Evolutionary conservation across 2,888 invertebrate genomes (phyloP).

Genomic region (Caenorhabditis drosophilae): DNA sequence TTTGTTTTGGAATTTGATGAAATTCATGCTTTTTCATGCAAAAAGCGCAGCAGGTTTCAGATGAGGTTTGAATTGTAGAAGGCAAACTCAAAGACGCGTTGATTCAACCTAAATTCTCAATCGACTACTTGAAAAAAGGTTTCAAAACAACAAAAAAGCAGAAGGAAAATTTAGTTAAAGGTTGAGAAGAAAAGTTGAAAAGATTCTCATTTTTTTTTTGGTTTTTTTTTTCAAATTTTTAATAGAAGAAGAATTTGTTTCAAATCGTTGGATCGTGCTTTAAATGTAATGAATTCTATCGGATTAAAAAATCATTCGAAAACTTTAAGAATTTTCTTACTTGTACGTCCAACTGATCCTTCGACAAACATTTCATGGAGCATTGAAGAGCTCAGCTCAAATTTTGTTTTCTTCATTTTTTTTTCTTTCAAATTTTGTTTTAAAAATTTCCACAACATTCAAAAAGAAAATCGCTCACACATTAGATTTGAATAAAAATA

Average conservation of each 20-base stretch:
- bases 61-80: neutral
- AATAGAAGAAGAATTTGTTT: too few relatives aligned
- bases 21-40: conserved; percentile 19
- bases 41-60: neutral
- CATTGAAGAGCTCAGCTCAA: conserved; percentile 13
- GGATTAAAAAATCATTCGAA: neutral
- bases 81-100: conserved; percentile 27
- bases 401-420: too few relatives aligned
- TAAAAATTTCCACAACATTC: neutral
- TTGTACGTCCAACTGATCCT: conserved; percentile 38
- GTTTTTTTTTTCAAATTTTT: too few relatives aligned
- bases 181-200: too few relatives aligned
- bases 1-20: too few relatives aligned
- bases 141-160: neutral
- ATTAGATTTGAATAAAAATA: too few relatives aligned
- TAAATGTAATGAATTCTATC: neutral
- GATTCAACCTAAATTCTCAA: conserved; percentile 36
- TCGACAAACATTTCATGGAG: conserved; percentile 36
- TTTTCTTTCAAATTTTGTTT: too few relatives aligned
- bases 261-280: too few relatives aligned
- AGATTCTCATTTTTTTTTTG: too few relatives aligned
- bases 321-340: conserved; percentile 13
- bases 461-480: too few relatives aligned
- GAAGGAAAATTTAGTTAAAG: neutral
- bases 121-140: neutral